Base-by-base conservation (phyloP, 2,888 invertebrate genomes). In the Clusia tigrina region DNA sequence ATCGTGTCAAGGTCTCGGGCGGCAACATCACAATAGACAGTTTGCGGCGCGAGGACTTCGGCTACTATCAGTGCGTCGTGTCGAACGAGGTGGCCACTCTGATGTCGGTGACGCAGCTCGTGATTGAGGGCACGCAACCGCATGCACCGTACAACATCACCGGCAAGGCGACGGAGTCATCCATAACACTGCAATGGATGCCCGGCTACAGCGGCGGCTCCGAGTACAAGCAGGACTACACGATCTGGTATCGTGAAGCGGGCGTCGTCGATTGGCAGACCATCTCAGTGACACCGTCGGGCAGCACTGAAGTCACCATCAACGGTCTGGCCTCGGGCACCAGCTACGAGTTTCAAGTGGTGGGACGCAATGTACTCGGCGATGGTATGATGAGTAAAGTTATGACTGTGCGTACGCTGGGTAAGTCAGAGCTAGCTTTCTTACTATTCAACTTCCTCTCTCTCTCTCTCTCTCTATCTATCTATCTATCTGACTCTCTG, bases 131-230 rank as follows among this genome's bases (percentile, higher is more conserved):
- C 67, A 97, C 97, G 17, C 95, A 96, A 78, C 97, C 97, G 17
- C 97, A 98, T 85, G 96, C 98, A 51, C 98, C 98, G 0, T 95
- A 95, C 87, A 98, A 98, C 85, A 89, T 98, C 65, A 92, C 94
- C 24, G 96, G 94, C 42, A 90, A 91, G 54, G 92, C 95, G 51
- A 93, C 92, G 1, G 93, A 95, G 85, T 96, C 95, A 83, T 90
- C 94, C 66, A 96, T 96, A 65, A 93, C 93, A 58, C 86, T 98
- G 62, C 89, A 90, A 68, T 98, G 98, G 97, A 87, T 95, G 83
- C 96, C 98, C 12, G 97, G 96, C 2, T 94, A 97, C 84, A 95
- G 95, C 76, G 97, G 96, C 54, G 96, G 96, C 23, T 94, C 94
- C 15, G 94, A 95, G 85, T 95, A 94, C 85, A 93, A 94, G 82